Base-by-base conservation (phyloP, 2,888 invertebrate genomes). In the Trypoxylon attenuatum region DNA sequence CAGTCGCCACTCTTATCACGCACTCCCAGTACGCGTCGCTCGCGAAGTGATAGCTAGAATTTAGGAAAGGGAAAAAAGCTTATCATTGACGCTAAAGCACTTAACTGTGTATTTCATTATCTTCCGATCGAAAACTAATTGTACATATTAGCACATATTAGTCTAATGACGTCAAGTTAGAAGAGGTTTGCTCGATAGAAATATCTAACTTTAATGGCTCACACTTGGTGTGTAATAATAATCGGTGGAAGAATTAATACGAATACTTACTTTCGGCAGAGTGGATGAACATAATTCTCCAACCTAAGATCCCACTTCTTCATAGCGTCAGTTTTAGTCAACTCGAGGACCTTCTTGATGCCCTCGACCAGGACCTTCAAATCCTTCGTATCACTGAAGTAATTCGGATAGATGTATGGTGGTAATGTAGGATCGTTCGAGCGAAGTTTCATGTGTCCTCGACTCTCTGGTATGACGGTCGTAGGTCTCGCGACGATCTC, bases 361-460 rank as follows among this genome's bases (percentile, higher is more conserved):
- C 91, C 92, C 60, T 92, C 91, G 43, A 92, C 83, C 75, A 92
- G 84, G 0, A 90, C 89, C 18, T 88, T 88, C 0, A 90, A 81
- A 71, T 94, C 94, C 52, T 90, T 88, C 65, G 89, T 88, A 47
- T 91, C 88, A 1, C 90, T 88, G 69, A 94, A 89, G 80, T 94
- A 94, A 84, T 94, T 93, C 0, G 94, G 93, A 76, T 92, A 90
- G 58, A 95, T 89, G 23, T 90, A 87, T 0, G 94, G 94, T 56
- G 90, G 88, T 13, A 91, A 89, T 56, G 90, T 88, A 0, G 94
- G 94, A 85, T 94, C 89, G 4, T 81, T 87, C 0, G 91, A 91
- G 63, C 89, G 88, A 4, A 95, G 87, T 73, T 89, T 89, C 42
- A 95, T 80, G 69, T 88, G 87, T 0, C 95, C 95, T 49, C 89